phyloP scores from a whole-genome alignment of 2,888 invertebrate genomes.

The Clunio marinus region DNA sequence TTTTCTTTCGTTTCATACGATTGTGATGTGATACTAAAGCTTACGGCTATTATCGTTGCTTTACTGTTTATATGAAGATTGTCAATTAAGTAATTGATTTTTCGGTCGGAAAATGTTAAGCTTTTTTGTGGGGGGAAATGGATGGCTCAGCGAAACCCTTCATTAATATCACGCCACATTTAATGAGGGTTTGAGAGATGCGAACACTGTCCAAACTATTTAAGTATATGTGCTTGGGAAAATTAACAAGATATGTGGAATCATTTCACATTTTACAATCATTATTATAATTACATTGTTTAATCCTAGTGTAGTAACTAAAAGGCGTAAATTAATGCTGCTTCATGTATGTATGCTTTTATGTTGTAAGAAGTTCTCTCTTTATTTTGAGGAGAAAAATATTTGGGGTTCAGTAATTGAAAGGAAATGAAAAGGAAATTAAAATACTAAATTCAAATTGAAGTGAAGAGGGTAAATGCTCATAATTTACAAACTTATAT shows the following conservation, averaged over 20 bases:
- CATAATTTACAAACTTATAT: neutral
- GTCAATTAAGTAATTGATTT: slow-evolving; percentile 37
- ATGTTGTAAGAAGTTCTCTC: too few species aligned
- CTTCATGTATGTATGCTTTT: too few species aligned
- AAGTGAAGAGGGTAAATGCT: neutral
- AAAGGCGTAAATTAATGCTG: neutral
- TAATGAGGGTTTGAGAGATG: neutral
- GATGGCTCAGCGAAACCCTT: neutral
- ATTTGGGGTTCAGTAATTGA: neutral
- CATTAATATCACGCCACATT: neutral
- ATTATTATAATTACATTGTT: neutral
- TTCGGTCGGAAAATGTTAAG: neutral
- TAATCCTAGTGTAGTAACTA: neutral
- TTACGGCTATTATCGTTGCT: neutral
- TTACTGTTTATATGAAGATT: neutral
- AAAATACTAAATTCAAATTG: neutral
- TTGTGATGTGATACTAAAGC: neutral
- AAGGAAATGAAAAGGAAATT: slow-evolving; percentile 28
- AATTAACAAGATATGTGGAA: neutral
- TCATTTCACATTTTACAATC: neutral
- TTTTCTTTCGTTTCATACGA: neutral
- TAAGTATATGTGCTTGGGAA: neutral
- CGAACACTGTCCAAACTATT: too few species aligned
- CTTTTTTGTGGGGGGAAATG: neutral
- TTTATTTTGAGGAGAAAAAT: neutral